Conservation (phyloP, 2,113 vertebrate genomes). For the Charina bottae region DNA sequence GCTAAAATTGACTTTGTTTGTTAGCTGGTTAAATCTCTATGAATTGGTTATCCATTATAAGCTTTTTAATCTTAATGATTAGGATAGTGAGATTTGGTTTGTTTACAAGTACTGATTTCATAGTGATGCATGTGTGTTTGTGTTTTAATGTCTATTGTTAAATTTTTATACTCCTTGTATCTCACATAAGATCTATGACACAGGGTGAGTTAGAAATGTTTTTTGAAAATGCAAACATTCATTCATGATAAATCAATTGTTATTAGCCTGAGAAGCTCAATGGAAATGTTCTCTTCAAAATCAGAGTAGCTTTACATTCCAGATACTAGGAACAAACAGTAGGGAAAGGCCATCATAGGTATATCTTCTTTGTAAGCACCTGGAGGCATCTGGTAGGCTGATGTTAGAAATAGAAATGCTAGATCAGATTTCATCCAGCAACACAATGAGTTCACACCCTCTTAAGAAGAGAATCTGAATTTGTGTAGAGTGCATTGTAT, state of each 20-base stretch:
- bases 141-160: background rate
- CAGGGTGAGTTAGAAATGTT: background rate
- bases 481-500: background rate
- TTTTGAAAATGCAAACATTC: background rate
- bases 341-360: background rate
- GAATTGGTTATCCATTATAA: background rate
- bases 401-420: background rate
- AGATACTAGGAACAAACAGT: background rate
- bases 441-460: background rate
- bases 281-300: constrained; percentile 1
- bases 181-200: background rate
- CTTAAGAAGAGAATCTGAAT: background rate
- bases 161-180: background rate
- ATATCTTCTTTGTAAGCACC: background rate
- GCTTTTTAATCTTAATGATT: background rate
- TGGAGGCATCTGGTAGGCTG: background rate
- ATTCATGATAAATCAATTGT: background rate
- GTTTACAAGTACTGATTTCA: background rate
- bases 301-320: constrained; percentile 27
- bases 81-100: background rate
- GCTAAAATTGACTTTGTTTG: background rate
- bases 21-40: background rate
- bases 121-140: background rate
- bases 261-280: background rate
- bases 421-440: background rate